These are phyloP conservation scores for Plotosus lineatus DNA, from an alignment of 2,113 vertebrate genomes.

Conservation along the genomic window DNA sequence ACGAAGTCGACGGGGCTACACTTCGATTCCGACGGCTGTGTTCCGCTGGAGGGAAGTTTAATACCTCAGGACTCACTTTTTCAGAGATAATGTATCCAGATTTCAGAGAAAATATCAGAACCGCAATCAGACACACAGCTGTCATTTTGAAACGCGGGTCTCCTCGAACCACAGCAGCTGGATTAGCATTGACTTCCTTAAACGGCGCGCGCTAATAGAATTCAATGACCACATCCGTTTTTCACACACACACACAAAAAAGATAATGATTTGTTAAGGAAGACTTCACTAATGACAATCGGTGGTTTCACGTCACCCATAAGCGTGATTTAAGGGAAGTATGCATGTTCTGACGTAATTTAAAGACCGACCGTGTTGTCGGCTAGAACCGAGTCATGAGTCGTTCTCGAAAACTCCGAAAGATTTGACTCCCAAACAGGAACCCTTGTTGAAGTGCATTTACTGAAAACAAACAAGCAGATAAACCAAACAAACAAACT, in stretches of 20 bases:
- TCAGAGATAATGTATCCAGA: neutral
- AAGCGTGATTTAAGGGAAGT: neutral
- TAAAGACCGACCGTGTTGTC: neutral
- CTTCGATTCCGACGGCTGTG: neutral
- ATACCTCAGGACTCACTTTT: neutral
- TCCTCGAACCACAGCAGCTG: neutral
- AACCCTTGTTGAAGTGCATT: neutral
- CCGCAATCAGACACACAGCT: neutral
- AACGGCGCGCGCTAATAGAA: neutral
- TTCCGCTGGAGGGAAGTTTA: neutral
- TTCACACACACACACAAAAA: neutral
- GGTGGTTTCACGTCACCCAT: too few species aligned
- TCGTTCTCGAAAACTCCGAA: neutral
- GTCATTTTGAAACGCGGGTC: neutral
- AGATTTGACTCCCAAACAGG: neutral
- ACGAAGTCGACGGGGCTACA: neutral
- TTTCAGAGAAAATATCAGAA: neutral
- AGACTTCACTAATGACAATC: neutral
- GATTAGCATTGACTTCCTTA: slow-evolving; percentile 24
- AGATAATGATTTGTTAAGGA: neutral
- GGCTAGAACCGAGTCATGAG: neutral
- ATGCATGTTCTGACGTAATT: neutral
- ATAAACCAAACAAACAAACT: too few species aligned
- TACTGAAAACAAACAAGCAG: too few species aligned
- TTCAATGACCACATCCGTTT: neutral